Percentiles rank a stretch among this genome's conserved stretches.
Conservation (phyloP, 2,888 invertebrate genomes). For the Apomyelois bistriatella region DNA sequence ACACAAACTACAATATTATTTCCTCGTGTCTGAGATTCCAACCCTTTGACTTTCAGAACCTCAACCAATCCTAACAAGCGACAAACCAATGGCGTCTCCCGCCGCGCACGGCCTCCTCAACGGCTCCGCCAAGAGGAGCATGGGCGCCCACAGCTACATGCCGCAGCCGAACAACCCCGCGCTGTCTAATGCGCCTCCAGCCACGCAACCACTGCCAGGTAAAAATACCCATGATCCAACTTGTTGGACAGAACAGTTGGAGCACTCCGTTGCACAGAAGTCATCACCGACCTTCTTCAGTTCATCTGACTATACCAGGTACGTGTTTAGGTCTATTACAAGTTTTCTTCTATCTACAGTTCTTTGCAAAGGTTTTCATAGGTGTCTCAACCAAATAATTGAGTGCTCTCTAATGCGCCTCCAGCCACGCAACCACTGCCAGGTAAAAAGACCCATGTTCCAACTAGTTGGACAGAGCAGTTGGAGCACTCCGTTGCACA, state of each 20-base stretch:
- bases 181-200: slow-evolving; percentile 69
- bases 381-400: slow-evolving; percentile 82
- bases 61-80: slow-evolving; percentile 34
- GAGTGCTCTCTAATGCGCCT: slow-evolving; percentile 69
- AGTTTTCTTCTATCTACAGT: too few relatives aligned
- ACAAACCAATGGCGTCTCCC: slow-evolving; percentile 85
- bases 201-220: slow-evolving; percentile 78
- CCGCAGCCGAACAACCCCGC: slow-evolving; percentile 81
- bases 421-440: slow-evolving; percentile 75
- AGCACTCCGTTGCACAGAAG: too few relatives aligned
- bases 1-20: too few relatives aligned
- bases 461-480: too few relatives aligned
- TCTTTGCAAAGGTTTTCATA: slow-evolving; percentile 82
- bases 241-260: too few relatives aligned
- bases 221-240: too few relatives aligned
- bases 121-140: slow-evolving; percentile 83
- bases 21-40: too few relatives aligned
- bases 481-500: too few relatives aligned
- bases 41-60: slow-evolving; percentile 35
- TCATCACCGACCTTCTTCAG: too few relatives aligned
- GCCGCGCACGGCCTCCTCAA: slow-evolving; percentile 89
- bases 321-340: background rate
- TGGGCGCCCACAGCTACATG: slow-evolving; percentile 86
- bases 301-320: background rate
- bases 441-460: slow-evolving; percentile 62